Conservation (phyloP, 2,113 vertebrate species). For the Xiphorhynchus elegans region DNA sequence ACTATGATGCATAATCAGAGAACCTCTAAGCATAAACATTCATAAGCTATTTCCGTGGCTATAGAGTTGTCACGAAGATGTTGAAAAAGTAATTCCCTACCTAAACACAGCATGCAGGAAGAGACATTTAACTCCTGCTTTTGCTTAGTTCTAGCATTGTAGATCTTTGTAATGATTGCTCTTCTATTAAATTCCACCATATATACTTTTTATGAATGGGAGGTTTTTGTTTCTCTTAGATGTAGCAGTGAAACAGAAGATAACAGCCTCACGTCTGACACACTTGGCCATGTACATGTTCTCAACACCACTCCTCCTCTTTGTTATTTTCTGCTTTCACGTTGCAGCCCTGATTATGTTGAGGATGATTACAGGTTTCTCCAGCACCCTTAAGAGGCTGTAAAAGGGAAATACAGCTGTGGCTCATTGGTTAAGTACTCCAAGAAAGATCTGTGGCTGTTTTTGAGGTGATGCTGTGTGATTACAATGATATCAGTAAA, state of each 20-base stretch:
- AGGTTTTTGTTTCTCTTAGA: neutral
- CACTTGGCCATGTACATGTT: fast-evolving
- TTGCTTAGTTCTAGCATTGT: neutral
- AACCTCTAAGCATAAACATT: neutral
- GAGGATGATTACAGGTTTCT: neutral
- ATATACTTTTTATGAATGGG: neutral
- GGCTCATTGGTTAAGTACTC: neutral
- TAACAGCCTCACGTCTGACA: fast-evolving
- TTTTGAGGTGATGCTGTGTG: neutral
- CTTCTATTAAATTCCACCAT: neutral
- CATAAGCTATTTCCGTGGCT: neutral
- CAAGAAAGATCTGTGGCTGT: neutral
- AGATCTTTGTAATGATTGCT: neutral
- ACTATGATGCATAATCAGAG: neutral
- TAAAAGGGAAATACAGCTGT: neutral
- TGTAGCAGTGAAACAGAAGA: neutral
- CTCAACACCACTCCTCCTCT: neutral
- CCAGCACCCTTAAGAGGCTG: neutral
- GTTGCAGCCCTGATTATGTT: neutral
- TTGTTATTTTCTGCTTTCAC: neutral
- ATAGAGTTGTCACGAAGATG: neutral
- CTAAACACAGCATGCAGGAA: neutral
- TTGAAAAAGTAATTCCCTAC: neutral
- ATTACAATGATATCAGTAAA: neutral
- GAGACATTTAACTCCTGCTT: neutral